Percentiles rank a stretch among this genome's conserved stretches.
Conservation (phyloP, 2,113 vertebrate species). For the Plotosus lineatus region DNA sequence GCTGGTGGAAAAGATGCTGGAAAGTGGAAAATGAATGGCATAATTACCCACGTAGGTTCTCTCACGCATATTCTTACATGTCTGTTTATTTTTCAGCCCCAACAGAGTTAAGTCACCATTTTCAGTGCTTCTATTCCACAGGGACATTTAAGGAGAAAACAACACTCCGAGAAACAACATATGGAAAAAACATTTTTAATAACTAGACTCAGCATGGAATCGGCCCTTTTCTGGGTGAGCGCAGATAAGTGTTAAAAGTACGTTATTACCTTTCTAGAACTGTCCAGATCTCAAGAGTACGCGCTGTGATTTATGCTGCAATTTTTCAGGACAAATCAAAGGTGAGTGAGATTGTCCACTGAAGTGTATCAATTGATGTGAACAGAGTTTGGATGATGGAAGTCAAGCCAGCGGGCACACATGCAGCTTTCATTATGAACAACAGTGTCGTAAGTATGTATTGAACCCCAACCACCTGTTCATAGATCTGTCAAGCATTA, state of each 20-base stretch:
- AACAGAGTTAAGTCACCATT: background rate
- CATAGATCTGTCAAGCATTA: background rate
- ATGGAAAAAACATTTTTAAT: background rate
- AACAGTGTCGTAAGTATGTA: background rate
- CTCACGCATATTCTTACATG: constrained; percentile 27
- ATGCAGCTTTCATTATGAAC: background rate
- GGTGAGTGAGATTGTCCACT: background rate
- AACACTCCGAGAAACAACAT: background rate
- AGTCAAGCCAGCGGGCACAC: background rate
- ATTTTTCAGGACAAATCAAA: background rate
- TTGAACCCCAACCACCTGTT: background rate
- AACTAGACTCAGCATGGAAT: background rate
- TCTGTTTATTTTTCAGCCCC: constrained; percentile 30
- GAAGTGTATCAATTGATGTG: background rate
- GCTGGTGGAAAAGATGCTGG: constrained; percentile 23
- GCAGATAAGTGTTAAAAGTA: background rate
- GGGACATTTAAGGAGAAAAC: background rate
- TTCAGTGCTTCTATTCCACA: background rate
- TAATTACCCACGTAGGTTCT: constrained; percentile 32
- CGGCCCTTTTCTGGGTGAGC: background rate
- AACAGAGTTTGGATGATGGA: background rate
- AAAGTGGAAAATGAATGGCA: constrained; percentile 33
- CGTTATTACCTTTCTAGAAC: background rate
- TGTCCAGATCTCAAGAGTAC: background rate
- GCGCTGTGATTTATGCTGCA: background rate